phyloP scores from a whole-genome alignment of 2,113 vertebrate genomes.

The Amphiprion ocellaris region DNA sequence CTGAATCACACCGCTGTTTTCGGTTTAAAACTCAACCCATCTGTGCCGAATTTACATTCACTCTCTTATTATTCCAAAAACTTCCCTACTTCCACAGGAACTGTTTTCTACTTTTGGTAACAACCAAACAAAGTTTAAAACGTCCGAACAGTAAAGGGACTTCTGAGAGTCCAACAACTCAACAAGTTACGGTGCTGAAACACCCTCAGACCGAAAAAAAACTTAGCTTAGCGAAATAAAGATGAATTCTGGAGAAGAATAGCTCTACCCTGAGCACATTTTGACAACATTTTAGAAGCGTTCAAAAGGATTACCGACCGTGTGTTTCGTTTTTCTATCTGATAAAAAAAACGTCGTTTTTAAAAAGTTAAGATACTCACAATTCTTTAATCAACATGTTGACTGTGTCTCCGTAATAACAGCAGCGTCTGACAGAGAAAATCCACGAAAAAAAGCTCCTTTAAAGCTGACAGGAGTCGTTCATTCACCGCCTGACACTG shows the following conservation, averaged over 20 bases:
- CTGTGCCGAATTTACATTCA: background rate
- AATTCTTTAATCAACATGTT: conserved; percentile 83
- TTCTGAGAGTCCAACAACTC: background rate
- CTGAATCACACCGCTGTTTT: no score
- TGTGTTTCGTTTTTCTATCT: background rate
- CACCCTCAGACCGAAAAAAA: no score
- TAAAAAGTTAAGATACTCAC: conserved; percentile 72
- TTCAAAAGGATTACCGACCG: no score
- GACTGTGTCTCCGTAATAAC: conserved; percentile 26
- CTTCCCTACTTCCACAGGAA: accelerated
- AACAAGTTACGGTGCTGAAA: no score
- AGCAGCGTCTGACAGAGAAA: background rate
- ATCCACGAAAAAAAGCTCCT: background rate
- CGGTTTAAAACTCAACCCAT: background rate
- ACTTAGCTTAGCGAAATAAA: no score
- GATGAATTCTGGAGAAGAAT: background rate
- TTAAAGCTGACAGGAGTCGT: background rate
- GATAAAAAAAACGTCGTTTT: background rate
- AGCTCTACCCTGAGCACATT: background rate
- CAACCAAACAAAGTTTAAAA: background rate
- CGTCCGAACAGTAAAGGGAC: background rate
- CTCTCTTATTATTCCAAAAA: background rate
- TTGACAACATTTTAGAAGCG: background rate
- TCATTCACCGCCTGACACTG: conserved; percentile 1
- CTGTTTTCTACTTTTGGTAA: background rate